Evolutionary conservation across 2,888 invertebrate genomes (phyloP).

Genomic region (Erebia palarica): DNA sequence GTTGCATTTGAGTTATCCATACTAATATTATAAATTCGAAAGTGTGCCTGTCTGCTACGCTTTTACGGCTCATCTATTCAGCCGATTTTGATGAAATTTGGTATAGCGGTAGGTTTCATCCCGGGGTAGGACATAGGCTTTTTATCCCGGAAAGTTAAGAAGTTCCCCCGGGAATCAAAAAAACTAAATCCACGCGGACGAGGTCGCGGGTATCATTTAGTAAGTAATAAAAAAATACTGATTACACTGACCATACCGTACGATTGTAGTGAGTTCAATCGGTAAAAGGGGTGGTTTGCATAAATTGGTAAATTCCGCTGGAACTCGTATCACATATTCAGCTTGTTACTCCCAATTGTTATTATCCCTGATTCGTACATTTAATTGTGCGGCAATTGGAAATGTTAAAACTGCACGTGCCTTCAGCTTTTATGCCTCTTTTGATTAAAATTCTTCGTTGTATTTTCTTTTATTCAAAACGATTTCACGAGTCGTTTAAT

Average conservation of each 20-base stretch:
- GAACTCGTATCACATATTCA: slow-evolving; percentile 31
- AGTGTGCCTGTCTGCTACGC: too few relatives aligned
- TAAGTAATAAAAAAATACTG: not conserved
- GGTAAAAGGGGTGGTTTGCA: not conserved
- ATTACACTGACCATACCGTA: not conserved
- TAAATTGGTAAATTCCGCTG: slow-evolving; percentile 30
- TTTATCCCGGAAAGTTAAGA: too few relatives aligned
- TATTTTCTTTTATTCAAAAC: slow-evolving; percentile 23
- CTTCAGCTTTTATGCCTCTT: slow-evolving; percentile 22
- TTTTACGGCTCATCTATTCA: too few relatives aligned
- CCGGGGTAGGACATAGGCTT: too few relatives aligned
- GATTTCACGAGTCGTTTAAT: slow-evolving; percentile 25
- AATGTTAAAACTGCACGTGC: slow-evolving; percentile 25
- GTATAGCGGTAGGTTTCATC: too few relatives aligned
- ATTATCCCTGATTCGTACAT: slow-evolving; percentile 28
- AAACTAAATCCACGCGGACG: too few relatives aligned
- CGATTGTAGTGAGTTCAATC: not conserved
- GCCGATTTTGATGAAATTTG: too few relatives aligned
- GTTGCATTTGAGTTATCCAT: too few relatives aligned
- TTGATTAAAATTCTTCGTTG: slow-evolving; percentile 26
- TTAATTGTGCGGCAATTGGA: slow-evolving; percentile 28
- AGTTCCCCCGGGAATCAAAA: too few relatives aligned
- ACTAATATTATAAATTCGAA: too few relatives aligned
- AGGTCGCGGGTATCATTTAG: too few relatives aligned
- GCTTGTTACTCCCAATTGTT: slow-evolving; percentile 30